These are phyloP conservation scores for Trichechus manatus DNA, from an alignment of 2,113 vertebrate species.

Conservation along the genomic window DNA sequence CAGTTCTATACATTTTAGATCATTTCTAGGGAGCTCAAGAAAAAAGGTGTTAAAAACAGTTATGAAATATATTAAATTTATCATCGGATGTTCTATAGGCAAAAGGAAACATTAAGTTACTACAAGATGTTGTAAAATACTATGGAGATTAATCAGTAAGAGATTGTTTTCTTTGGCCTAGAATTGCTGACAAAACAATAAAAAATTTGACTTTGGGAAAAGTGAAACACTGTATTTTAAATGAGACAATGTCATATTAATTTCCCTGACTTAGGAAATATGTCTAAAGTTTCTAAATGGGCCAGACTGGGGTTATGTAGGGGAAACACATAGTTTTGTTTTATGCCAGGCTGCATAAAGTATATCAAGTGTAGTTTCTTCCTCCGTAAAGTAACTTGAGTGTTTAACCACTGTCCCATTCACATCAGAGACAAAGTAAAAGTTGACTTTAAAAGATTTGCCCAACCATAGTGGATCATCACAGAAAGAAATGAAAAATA, in stretches of 20 bases:
- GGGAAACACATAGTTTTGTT: conserved; percentile 2
- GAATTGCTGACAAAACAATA: background rate
- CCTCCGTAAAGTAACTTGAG: conserved; percentile 8
- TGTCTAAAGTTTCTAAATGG: background rate
- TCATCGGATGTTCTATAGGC: background rate
- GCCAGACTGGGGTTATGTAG: background rate
- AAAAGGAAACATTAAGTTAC: background rate
- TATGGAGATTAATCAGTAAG: background rate
- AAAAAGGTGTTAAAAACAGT: background rate
- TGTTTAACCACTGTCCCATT: conserved; percentile 6
- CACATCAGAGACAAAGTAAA: conserved; percentile 7
- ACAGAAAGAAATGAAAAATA: background rate
- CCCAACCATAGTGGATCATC: background rate
- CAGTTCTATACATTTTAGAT: background rate
- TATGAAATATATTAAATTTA: background rate
- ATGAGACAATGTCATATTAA: background rate
- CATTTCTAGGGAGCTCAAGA: background rate
- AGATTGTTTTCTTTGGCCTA: background rate
- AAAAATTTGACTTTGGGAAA: background rate
- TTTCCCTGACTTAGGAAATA: background rate
- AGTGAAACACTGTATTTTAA: background rate
- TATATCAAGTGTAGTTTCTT: background rate
- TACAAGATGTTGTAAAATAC: background rate
- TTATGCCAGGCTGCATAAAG: background rate
- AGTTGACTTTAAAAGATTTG: conserved; percentile 5